These are phyloP conservation scores for Carlito syrichta DNA, from an alignment of 2,113 vertebrate species.

Conservation along the genomic window DNA sequence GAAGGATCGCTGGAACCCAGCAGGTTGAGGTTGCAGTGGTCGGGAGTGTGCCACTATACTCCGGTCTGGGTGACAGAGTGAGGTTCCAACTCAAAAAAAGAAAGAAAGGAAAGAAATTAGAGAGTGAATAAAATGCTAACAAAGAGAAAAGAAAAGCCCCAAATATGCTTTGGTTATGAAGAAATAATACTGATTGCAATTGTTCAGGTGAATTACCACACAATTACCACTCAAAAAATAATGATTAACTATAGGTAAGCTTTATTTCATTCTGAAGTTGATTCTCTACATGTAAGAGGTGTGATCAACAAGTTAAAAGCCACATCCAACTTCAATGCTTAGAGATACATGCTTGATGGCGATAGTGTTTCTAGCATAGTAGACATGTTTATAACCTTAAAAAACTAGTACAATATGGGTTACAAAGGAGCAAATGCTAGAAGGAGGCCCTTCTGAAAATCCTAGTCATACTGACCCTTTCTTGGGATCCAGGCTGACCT, in stretches of 20 bases:
- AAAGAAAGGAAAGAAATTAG: no score
- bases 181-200: slow-evolving; percentile 17
- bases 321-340: background rate
- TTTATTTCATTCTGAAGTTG: background rate
- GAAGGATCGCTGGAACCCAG: no score
- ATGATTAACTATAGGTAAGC: background rate
- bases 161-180: background rate
- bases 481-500: background rate
- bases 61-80: no score
- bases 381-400: background rate
- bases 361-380: background rate
- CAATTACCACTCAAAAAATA: background rate
- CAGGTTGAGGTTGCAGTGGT: no score
- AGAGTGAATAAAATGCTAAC: background rate
- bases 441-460: background rate
- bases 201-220: background rate
- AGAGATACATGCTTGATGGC: background rate
- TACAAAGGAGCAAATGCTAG: background rate
- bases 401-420: background rate
- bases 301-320: background rate
- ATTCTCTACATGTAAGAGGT: background rate
- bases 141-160: background rate
- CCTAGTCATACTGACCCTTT: background rate
- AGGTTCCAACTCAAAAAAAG: no score
- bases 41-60: no score